Base-by-base conservation (phyloP, 1,140 invertebrate species). In the Anoplolepis gracilipes region DNA sequence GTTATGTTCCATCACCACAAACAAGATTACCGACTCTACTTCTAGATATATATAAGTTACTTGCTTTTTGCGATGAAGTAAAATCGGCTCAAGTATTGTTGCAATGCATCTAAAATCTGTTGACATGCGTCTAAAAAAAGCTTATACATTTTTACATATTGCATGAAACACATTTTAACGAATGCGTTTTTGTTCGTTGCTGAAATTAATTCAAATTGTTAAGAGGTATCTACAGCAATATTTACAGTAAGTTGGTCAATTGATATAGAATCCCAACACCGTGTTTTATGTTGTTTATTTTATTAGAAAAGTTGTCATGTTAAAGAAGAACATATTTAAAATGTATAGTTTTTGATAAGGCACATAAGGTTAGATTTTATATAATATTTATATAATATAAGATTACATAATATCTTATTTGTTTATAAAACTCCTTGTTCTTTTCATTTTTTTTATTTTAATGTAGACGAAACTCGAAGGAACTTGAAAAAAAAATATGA, bases 1-100 rank as follows among this genome's bases (percentile, higher is more conserved):
- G 81, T 67, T 85, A 85, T 19, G 16, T 46, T 87, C 88, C 88
- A 30, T 25, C 85, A 89, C 88, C 88, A 85, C 4, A 87, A 42
- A 62, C 16, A 55, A 73, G 49, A n/a, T 67, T 84, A 73, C 10
- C 36, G 13, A 42, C n/a, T 67, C 42, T 70, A 11, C n/a, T 39
- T 57, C 10, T 84, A 77, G 2, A 42, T 67, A 79, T 69, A 19
- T 85, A 67, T 30, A 87, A 57, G 30, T 86, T 82, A 39, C 25
- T 62, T 85, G 53, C 8, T 5, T 2, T 53, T 73, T 61, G 16
- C 28, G 16, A 30, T 25, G 6, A 57, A 19, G 36, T 3, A 72
- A 82, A 73, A 28, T 36, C n/a, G 22, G 16, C 10, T 57, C 10
- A 42, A 61, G 16, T 30, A 5, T 13, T n/a, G 11, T 13, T n/a